Percentiles rank a stretch among this genome's conserved stretches.
Evolutionary conservation across 2,797 vertebrate genomes (phyloP).

Genomic region (Enteromius anoplus): DNA sequence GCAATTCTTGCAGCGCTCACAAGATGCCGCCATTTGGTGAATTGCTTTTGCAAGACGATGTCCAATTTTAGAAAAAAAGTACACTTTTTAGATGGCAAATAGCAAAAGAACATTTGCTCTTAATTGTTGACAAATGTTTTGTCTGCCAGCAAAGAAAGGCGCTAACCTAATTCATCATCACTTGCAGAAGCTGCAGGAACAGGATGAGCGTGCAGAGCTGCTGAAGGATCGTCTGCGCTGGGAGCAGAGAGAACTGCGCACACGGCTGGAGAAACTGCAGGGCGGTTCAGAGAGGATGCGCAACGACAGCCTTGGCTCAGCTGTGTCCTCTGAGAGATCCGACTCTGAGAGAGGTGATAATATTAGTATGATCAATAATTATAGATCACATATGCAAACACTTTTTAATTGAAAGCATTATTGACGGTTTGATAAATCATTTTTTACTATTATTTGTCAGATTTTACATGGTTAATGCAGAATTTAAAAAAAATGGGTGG

Average conservation of each 20-base stretch:
- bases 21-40: neutral
- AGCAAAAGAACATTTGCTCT: neutral
- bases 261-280: conserved; percentile 83
- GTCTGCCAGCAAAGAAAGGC: neutral
- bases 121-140: neutral
- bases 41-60: neutral
- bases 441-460: neutral
- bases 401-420: neutral
- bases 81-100: neutral
- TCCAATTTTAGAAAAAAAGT: neutral
- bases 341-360: conserved; percentile 88
- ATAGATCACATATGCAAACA: neutral
- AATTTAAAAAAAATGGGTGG: neutral
- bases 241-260: conserved; percentile 83
- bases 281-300: conserved; percentile 79
- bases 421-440: neutral
- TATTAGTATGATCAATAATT: neutral
- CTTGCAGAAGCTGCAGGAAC: conserved; percentile 88
- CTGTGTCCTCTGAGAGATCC: conserved; percentile 87
- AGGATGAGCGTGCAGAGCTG: conserved; percentile 82
- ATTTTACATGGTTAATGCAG: neutral
- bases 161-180: neutral
- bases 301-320: conserved; percentile 87
- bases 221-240: conserved; percentile 85
- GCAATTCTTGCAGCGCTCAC: neutral